Evolutionary conservation across 35 echinoderm and acorn worm genomes (phyloP), one percentile per base, ranked within the genome.

Genomic region (Chiridota heheva): DNA sequence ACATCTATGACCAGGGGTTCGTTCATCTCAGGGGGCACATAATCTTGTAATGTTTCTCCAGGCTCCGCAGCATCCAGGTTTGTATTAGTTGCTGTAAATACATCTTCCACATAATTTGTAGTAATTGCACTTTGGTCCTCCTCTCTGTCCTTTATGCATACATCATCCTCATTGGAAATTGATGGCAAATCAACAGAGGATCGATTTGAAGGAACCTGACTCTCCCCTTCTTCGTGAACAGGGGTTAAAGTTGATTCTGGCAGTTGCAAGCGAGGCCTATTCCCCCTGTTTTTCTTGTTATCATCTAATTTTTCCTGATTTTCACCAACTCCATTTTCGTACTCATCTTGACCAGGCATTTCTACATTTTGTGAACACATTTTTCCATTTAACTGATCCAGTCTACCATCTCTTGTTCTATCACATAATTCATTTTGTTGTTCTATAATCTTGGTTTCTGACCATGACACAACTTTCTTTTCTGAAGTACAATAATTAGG

Each of bases 191-290:
- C 20, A n/a, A 29, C 65, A 29, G 24, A 4, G 28, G 65, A 5
- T 31, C 20, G 24, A 37, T 44, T 42, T 72, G 69, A 39, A 43
- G 20, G 18, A 20, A 32, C 62, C 53, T 78, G 75, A 37, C 75
- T 78, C n/a, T 78, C 75, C 35, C 38, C 42, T 31, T 78, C 75
- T 62, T 78, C 75, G 15, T 78, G 51, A 7, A 78, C 75, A 8
- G 75, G 58, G 47, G 58, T 58, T 42, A 78, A 42, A 61, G n/a
- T 42, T 15, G 75, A 61, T 33, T 34, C 47, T 24, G 58, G 35
- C 75, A 78, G 7, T 58, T 58, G 58, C 18, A 78, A 57, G 26
- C 58, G 16, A 29, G 58, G 58, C 28, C 13, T 58, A 29, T 78
- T 78, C 18, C 0, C 16, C 36, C 62, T 78, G 6, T n/a, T n/a